Evolutionary conservation across 2,888 invertebrate genomes (phyloP), one percentile per base, ranked within the genome.

Genomic region (Drosophila meridionalis): DNA sequence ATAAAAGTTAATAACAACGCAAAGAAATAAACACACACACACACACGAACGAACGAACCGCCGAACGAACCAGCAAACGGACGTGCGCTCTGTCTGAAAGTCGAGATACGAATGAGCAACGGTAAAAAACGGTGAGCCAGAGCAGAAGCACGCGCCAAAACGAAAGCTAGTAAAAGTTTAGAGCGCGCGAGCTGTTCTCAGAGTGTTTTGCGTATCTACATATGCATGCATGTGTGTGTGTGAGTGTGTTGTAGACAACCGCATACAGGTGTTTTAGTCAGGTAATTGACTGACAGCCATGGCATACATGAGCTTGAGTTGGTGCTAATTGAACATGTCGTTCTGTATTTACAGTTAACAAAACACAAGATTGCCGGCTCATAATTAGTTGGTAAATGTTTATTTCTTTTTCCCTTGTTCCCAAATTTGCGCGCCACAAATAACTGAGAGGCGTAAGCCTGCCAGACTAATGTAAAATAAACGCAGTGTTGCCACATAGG

Each of bases 61-160:
- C 48, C 68, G 69, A 69, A 50, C 42, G 30, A 68, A 50, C 40
- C 57, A 69, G 55, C 68, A 52, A 68, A 66, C 65, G 58, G 55
- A 90, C 90, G 90, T 90, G 84, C 82, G 82, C 82, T 80, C 80
- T 78, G 78, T 78, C 79, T 78, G 84, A 89, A 82, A 73, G 82
- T 53, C 80, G 76, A 81, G 80, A 78, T 78, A 81, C 86, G 91
- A 90, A 83, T 90, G 88, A 83, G 79, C 79, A 78, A 81, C 83
- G 74, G 76, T 78, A 76, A 82, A 83, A 83, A 66, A 62, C 67
- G 60, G 66, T 78, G 81, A 83, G 72, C 80, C 40, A 30, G 64
- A 63, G 67, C 40, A 73, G 56, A 61, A 80, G 79, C 80, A 80
- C 80, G 80, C 80, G 80, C 82, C 80, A 80, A 80, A 80, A 80